A percentile compares a stretch with the other conserved stretches of the same genome.
These are phyloP conservation scores for Helostoma temminkii DNA, from an alignment of 2,797 vertebrate species.

Conservation along the genomic window DNA sequence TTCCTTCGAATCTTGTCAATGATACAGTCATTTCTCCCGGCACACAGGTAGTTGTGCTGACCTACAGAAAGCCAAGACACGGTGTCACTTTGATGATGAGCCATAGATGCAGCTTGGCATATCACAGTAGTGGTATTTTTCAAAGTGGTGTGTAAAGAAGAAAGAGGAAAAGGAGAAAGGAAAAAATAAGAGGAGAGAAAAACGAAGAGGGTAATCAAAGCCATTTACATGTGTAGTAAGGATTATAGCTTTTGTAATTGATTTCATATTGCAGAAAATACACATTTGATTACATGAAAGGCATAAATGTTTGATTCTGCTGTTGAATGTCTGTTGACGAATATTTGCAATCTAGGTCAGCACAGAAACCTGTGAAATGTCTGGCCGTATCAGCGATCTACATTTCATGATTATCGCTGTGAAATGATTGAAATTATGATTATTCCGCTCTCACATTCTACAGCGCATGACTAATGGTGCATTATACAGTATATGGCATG, in stretches of 20 bases:
- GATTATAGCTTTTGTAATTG: background rate
- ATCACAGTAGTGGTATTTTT: conserved; percentile 28
- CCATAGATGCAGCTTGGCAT: conserved; percentile 6
- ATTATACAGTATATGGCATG: conserved; percentile 62
- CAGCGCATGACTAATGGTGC: conserved; percentile 52
- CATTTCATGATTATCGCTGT: conserved; percentile 38
- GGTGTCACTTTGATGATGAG: conserved; percentile 10
- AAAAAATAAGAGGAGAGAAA: no score
- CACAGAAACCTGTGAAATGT: conserved; percentile 24
- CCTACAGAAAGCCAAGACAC: conserved; percentile 81
- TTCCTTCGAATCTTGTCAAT: conserved; percentile 99
- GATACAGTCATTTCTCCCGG: conserved; percentile 98
- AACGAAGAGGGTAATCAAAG: background rate
- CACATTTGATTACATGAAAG: conserved; percentile 21
- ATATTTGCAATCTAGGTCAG: conserved; percentile 58
- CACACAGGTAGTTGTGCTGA: conserved; percentile 99
- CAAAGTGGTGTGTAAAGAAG: background rate
- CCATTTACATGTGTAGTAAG: background rate
- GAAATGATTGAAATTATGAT: conserved; percentile 47
- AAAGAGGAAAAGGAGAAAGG: no score
- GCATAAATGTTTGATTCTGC: conserved; percentile 24
- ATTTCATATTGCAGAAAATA: background rate
- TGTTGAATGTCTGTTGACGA: conserved; percentile 10
- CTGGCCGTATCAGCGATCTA: conserved; percentile 40
- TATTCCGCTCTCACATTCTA: conserved; percentile 48